Evolutionary conservation across 2,113 vertebrate genomes (phyloP), one percentile per base, ranked within the genome.

Genomic region (Heterotilapia buettikoferi): DNA sequence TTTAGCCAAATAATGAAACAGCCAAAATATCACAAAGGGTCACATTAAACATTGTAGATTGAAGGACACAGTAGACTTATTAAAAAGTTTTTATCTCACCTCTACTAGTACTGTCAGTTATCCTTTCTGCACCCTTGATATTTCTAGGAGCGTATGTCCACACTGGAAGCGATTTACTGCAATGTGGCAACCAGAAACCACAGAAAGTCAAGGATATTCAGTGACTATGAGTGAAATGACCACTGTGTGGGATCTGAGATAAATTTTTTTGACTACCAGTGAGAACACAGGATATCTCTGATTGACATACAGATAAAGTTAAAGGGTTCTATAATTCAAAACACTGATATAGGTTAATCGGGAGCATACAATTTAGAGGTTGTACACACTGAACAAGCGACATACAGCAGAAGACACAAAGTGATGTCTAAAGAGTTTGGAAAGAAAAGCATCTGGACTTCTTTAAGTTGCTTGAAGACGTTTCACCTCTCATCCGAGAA

Each of bases 251-350:
- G 9, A 59, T 59, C 13, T 0, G 24, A 59, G 24, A 59, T 59
- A 16, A 59, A 9, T 0, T 0, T 1, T 2, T 61, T 19, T 33
- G 29, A 61, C 57, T 10, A 61, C 57, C 57, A 10, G 9, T 61
- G 0, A 61, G 57, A 61, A 61, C 57, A 61, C 57, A 33, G 29
- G 57, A 33, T 19, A 33, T 61, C 57, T 61, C 5, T 61, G 59
- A 33, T 19, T 61, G 59, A 33, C 29, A 61, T 61, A 61, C 59
- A 33, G 10, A 33, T 33, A 61, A 29, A 61, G 29, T 61, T 59
- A 59, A 59, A 31, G 57, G 57, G 57, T 18, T 59, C 57, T 59
- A 31, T 31, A 31, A 59, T 59, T 59, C 14, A 59, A 31, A 59
- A 31, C 57, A 31, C 57, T 31, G 14, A 59, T 31, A 59, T 31